phyloP scores from a whole-genome alignment of 2,797 vertebrate genomes.

The Typhlichthys subterraneus region DNA sequence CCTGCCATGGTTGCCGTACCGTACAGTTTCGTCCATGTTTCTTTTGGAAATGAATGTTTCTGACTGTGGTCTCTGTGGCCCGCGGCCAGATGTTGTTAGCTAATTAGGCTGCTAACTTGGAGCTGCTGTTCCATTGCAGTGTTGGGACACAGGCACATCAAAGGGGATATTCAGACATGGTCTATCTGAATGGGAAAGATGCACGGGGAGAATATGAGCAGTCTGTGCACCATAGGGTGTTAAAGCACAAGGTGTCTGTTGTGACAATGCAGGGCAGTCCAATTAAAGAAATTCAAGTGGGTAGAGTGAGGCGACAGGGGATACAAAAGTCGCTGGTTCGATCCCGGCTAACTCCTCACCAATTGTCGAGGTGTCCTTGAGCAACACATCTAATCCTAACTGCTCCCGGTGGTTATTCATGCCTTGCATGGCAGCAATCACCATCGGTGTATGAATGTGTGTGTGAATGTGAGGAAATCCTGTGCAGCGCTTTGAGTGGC shows the following conservation, averaged over 20 bases:
- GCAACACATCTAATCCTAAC: no score
- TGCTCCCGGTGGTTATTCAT: no score
- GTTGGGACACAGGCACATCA: conserved; percentile 1
- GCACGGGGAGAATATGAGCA: not conserved
- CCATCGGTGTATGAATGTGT: no score
- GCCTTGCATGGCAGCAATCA: no score
- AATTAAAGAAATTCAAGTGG: no score
- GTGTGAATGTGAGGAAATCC: no score
- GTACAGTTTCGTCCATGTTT: not conserved
- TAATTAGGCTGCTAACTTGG: conserved; percentile 20
- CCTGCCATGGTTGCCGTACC: not conserved
- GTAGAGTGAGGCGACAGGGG: no score
- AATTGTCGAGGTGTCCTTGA: no score
- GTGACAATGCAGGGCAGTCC: not conserved
- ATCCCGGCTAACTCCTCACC: no score
- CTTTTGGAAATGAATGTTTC: not conserved
- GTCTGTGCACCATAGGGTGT: not conserved
- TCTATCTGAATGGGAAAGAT: conserved; percentile 6
- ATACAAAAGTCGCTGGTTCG: no score
- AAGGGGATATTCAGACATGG: not conserved
- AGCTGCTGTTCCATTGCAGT: conserved; percentile 1
- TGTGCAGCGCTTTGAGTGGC: no score
- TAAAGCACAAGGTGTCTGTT: not conserved
- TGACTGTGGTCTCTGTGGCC: conserved; percentile 1
- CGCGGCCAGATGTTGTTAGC: conserved; percentile 14